Base-by-base conservation (phyloP, 2,888 invertebrate genomes). In the Amphipoea lucens region DNA sequence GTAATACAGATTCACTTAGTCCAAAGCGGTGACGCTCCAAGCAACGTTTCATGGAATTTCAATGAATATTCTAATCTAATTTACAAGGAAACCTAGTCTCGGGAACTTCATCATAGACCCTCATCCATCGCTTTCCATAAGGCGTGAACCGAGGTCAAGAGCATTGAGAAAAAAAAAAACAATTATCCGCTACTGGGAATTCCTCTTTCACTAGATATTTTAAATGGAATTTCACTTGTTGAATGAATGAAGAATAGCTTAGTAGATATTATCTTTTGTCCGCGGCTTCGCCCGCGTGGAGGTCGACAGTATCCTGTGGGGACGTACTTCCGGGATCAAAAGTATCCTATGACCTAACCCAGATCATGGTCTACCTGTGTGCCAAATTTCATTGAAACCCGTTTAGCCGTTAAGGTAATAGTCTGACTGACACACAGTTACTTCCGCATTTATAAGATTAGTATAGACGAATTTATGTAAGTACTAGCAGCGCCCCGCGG, bases 1-100 rank as follows among this genome's bases (percentile, higher is more conserved):
- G 65, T 63, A 86, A 75, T 86, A 82, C 76, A 66, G 60, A 82
- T 54, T 75, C 69, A 42, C 70, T 69, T 57, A 54, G 4, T 14
- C 51, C 51, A 60, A 65, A 45, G 60, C 68, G 57, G 42, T 75
- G 65, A 86, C 62, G 76, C 62, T 65, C 69, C 45, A 36, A 65
- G 60, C 66, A 62, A 81, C 62, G 66, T 54, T 81, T 85, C 62
- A 7, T 36, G 48, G 76, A 66, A 82, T 74, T 60, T 62, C 51
- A 54, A 60, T 70, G 65, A 69, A 75, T 82, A 65, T 54, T 74
- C 29, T 68, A 51, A 69, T 74, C 29, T 68, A 51, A 69, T 74
- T 48, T 62, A 45, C 40, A 29, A 36, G 9, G 40, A 63, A 81
- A 62, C 14, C 54, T 36, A 40, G 65, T 70, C 45, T 29, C 17